phyloP scores from a whole-genome alignment of 1,140 invertebrate species.

The Dreissena polymorpha region DNA sequence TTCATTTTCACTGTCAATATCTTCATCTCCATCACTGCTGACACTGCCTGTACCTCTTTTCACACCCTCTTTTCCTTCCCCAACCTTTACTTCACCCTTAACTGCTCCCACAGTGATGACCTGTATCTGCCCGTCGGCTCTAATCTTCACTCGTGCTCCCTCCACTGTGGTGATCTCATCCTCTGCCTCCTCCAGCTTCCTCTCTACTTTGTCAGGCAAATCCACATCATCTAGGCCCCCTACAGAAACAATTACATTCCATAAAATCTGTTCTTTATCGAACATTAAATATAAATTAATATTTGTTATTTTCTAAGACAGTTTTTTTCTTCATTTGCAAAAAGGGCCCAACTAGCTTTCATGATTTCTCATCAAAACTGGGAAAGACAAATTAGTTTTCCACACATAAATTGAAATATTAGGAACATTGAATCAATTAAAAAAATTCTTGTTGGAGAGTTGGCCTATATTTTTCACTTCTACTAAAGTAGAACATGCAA shows the following conservation, averaged over 20 bases:
- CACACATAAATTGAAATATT: too few species aligned
- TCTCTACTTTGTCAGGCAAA: conserved; percentile 5
- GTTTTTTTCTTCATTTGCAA: neutral
- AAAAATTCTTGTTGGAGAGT: too few species aligned
- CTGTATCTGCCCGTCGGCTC: conserved; percentile 18
- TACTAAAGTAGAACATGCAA: too few species aligned
- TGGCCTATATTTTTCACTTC: too few species aligned
- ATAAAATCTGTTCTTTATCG: neutral
- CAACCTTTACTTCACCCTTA: neutral
- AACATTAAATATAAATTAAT: neutral
- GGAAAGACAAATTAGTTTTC: neutral
- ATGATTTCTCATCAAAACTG: neutral
- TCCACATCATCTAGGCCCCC: conserved; percentile 20
- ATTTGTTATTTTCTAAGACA: neutral
- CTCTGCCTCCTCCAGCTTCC: neutral
- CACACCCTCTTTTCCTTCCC: neutral
- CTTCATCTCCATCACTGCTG: neutral
- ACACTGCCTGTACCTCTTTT: neutral
- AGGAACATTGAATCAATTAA: too few species aligned
- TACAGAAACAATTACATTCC: neutral
- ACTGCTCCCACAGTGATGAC: neutral
- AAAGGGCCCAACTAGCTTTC: neutral
- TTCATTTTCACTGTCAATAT: conserved; percentile 4
- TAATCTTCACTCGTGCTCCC: conserved; percentile 11
- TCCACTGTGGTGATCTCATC: conserved; percentile 43